Evolutionary conservation across 2,797 vertebrate species (phyloP).

Genomic region (Coranthus polyacanthus): DNA sequence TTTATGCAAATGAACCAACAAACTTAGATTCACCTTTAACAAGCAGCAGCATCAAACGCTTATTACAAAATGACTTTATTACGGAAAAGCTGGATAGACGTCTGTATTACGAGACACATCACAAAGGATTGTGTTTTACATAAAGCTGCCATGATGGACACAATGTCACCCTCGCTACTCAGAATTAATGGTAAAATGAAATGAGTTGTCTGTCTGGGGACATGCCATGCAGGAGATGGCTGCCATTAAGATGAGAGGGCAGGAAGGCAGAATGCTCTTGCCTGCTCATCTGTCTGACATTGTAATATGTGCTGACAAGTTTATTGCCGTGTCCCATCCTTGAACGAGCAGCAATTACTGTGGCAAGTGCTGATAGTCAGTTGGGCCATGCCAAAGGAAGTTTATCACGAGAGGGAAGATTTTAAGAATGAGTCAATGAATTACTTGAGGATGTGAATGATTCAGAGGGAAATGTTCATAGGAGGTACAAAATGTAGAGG

Average conservation of each 20-base stretch:
- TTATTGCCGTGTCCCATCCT: constrained; percentile 77
- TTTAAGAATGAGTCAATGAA: constrained; percentile 39
- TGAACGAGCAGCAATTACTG: constrained; percentile 69
- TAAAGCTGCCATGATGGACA: constrained; percentile 57
- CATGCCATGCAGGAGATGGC: constrained; percentile 57
- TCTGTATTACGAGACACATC: constrained; percentile 35
- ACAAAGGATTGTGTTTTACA: constrained; percentile 52
- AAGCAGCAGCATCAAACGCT: constrained; percentile 18
- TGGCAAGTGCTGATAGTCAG: constrained; percentile 60
- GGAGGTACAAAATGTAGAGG: background rate
- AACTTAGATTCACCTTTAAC: constrained; percentile 27
- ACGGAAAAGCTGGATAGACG: background rate
- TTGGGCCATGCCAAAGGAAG: constrained; percentile 43
- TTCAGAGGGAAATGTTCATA: background rate
- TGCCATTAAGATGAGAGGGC: constrained; percentile 69
- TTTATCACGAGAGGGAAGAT: constrained; percentile 43
- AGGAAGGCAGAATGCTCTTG: constrained; percentile 52
- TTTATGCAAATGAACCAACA: constrained; percentile 29
- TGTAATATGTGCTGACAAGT: constrained; percentile 76
- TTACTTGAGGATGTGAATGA: constrained; percentile 24
- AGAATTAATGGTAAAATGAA: constrained; percentile 64
- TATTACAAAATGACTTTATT: constrained; percentile 17
- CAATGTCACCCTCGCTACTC: constrained; percentile 59
- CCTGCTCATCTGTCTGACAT: constrained; percentile 68
- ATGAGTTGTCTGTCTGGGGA: constrained; percentile 66